Percentiles rank a stretch among this genome's conserved stretches.
These are phyloP conservation scores for Labeo rohita DNA, from an alignment of 2,113 vertebrate genomes.

Conservation along the genomic window DNA sequence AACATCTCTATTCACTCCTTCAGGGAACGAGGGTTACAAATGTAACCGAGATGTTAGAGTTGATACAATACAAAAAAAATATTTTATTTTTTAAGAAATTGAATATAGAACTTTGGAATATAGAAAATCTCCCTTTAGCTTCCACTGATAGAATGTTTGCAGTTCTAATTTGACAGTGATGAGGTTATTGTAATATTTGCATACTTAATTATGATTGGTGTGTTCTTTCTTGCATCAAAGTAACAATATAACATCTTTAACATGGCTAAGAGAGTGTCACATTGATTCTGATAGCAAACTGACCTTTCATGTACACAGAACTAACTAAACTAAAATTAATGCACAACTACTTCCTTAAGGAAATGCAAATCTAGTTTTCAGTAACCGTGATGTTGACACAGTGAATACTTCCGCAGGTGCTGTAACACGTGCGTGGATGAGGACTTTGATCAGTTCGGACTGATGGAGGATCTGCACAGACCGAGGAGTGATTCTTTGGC, in stretches of 20 bases:
- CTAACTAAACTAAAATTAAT: not conserved
- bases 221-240: not conserved
- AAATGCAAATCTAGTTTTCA: not conserved
- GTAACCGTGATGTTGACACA: not conserved
- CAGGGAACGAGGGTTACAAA: no score
- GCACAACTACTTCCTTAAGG: not conserved
- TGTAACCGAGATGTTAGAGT: no score
- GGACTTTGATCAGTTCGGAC: conserved; percentile 60
- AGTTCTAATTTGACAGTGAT: not conserved
- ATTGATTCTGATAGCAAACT: not conserved
- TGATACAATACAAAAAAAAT: no score
- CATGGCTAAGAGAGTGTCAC: not conserved
- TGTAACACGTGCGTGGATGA: conserved; percentile 81
- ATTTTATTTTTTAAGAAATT: no score
- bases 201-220: not conserved
- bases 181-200: not conserved
- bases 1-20: no score
- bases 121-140: not conserved
- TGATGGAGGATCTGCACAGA: conserved; percentile 38
- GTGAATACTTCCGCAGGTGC: conserved; percentile 68
- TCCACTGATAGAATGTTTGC: not conserved
- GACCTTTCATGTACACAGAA: not conserved
- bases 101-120: not conserved
- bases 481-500: conserved; percentile 83
- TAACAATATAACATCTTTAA: not conserved